Base-by-base conservation (phyloP, 2,113 vertebrate species). In the Melozone crissalis region DNA sequence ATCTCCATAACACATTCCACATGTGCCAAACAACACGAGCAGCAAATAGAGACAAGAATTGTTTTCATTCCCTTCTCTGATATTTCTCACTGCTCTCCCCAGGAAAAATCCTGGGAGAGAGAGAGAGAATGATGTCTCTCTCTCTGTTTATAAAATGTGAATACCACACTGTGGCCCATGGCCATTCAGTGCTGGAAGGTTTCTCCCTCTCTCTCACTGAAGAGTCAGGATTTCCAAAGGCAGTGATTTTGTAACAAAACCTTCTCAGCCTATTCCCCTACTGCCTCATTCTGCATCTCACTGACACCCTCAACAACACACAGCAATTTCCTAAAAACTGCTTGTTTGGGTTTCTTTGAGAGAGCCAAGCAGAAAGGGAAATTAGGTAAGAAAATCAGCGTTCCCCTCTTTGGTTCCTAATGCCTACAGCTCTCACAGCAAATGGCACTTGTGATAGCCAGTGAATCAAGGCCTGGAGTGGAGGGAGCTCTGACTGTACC, bases 111-210 rank as follows among this genome's bases (percentile, higher is more conserved):
- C 30, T 55, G 54, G 54, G 54, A 55, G 18, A 55, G 41, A 15
- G 41, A 41, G 41, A 41, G 30, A 55, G 54, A 20, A 55, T 55
- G 5, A 7, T 31, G 18, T 19, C 52, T 52, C 9, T 52, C 27
- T 51, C 24, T 31, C 52, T 54, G 18, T 31, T 19, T 31, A 8
- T 30, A 31, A 12, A 31, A 55, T 55, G 54, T 31, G 30, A 55
- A 31, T 12, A 7, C 11, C 54, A 31, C 30, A 31, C 54, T 52
- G 6, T 16, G 51, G 24, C 49, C 81, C 37, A 5, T 0, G 0
- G 37, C 43, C 41, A 8, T 9, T 66, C 27, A 18, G 43, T 23
- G 18, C 37, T 28, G 28, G 65, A 46, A 22, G 4, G 44, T 27
- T 55, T 46, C 66, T 80, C 59, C 39, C 26, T 13, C 20, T 4